A percentile compares a stretch with the other conserved stretches of the same genome.
Conservation (phyloP, 2,888 invertebrate species). For the Molorchus minor region DNA sequence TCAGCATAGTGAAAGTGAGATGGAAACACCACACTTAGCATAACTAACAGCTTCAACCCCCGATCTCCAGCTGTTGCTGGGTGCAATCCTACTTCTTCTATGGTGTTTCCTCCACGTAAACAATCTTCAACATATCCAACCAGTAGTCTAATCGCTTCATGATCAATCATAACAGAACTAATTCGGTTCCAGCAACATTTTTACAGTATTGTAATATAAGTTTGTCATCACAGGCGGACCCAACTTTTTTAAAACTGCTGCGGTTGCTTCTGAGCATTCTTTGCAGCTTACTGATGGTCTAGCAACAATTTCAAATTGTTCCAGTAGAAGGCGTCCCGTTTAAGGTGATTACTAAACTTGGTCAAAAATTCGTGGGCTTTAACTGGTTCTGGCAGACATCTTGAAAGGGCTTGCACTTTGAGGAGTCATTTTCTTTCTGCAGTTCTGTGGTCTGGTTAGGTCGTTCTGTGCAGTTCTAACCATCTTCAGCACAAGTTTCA, state of each 20-base stretch:
- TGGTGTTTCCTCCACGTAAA: conserved; percentile 74
- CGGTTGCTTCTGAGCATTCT: conserved; percentile 92
- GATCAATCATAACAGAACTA: conserved; percentile 96
- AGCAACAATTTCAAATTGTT: conserved; percentile 87
- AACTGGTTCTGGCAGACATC: conserved; percentile 90
- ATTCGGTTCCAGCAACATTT: conserved; percentile 93
- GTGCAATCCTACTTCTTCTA: conserved; percentile 81
- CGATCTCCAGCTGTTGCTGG: conserved; percentile 85
- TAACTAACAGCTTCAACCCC: conserved; percentile 87
- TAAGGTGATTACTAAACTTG: conserved; percentile 83
- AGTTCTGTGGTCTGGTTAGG: conserved; percentile 71
- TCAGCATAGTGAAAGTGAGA: conserved; percentile 90
- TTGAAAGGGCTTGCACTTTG: conserved; percentile 75
- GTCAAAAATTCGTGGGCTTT: conserved; percentile 89
- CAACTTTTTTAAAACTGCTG: conserved; percentile 86
- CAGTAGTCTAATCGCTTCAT: conserved; percentile 76
- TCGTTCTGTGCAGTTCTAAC: conserved; percentile 83
- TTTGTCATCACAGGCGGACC: conserved; percentile 96
- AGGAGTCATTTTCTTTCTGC: conserved; percentile 77
- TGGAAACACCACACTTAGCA: conserved; percentile 92
- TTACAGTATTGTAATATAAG: conserved; percentile 94
- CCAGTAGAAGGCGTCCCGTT: conserved; percentile 74
- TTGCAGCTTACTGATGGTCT: conserved; percentile 92
- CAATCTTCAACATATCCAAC: conserved; percentile 72
- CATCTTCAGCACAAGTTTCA: conserved; percentile 86